A percentile compares a stretch with the other conserved stretches of the same genome.
phyloP scores from a whole-genome alignment of 2,888 invertebrate genomes.

The Aspidiotus rigidus region DNA sequence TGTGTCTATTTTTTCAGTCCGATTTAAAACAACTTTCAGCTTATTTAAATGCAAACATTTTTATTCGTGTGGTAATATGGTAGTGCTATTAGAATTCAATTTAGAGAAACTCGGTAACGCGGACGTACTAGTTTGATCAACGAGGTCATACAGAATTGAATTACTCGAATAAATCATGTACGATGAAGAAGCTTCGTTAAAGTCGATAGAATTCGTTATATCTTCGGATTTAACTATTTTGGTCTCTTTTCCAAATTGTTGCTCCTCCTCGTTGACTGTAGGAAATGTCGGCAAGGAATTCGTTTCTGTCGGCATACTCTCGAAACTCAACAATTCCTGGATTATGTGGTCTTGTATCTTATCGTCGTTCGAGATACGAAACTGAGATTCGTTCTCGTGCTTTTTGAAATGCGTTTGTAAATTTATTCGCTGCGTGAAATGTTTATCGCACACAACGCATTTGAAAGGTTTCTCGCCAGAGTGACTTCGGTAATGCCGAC shows the following conservation, averaged over 20 bases:
- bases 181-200: slow-evolving; percentile 17
- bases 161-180: slow-evolving; percentile 23
- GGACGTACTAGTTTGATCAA: background rate
- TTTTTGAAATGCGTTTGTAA: slow-evolving; percentile 38
- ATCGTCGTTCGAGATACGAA: background rate
- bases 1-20: no score
- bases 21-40: no score
- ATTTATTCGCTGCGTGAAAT: slow-evolving; percentile 39
- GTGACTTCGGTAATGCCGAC: slow-evolving; percentile 38
- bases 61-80: no score
- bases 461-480: slow-evolving; percentile 37
- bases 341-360: slow-evolving; percentile 16
- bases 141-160: slow-evolving; percentile 7
- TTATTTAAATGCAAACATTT: no score
- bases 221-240: background rate
- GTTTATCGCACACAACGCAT: slow-evolving; percentile 36
- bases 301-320: slow-evolving; percentile 15
- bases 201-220: slow-evolving; percentile 9
- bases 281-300: background rate
- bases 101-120: slow-evolving; percentile 22
- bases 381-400: slow-evolving; percentile 32
- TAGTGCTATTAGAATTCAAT: background rate
- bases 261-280: background rate
- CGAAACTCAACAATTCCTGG: slow-evolving; percentile 21
- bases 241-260: background rate